phyloP scores from a whole-genome alignment of 2,797 vertebrate species.

The Typhlichthys eigenmanni region DNA sequence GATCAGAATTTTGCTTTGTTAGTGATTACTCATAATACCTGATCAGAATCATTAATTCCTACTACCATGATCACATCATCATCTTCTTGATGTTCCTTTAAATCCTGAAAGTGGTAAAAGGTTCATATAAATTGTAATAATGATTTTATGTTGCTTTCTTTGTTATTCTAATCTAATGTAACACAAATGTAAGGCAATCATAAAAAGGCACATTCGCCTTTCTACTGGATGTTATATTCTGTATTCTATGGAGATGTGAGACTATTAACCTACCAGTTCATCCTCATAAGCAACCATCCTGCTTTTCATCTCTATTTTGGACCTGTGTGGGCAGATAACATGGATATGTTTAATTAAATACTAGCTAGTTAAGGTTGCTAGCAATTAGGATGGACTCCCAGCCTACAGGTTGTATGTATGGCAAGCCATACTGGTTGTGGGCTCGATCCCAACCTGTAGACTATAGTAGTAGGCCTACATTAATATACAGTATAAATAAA shows the following conservation, averaged over 20 bases:
- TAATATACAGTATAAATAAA: too few relatives aligned
- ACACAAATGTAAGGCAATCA: too few relatives aligned
- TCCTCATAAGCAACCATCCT: neutral
- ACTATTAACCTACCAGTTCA: conserved; percentile 45
- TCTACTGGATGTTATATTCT: neutral
- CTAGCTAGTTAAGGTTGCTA: neutral
- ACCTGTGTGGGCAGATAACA: conserved; percentile 28
- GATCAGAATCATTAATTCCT: conserved; percentile 42
- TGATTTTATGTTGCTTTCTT: too few relatives aligned
- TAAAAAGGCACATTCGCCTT: neutral
- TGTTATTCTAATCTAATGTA: too few relatives aligned
- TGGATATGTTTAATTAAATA: neutral
- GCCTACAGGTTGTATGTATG: too few relatives aligned
- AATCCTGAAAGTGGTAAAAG: conserved; percentile 36
- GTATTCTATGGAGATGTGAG: neutral
- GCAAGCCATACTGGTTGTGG: too few relatives aligned
- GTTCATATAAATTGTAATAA: neutral
- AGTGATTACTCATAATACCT: conserved; percentile 42
- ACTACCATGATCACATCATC: neutral
- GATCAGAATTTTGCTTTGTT: too few relatives aligned
- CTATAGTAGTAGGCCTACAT: too few relatives aligned
- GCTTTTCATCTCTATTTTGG: conserved; percentile 31
- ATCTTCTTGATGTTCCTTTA: conserved; percentile 30
- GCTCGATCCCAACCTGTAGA: too few relatives aligned
- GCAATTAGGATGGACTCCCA: too few relatives aligned